These are phyloP conservation scores for Diarsia dahlii DNA, from an alignment of 2,888 invertebrate species.

Conservation along the genomic window DNA sequence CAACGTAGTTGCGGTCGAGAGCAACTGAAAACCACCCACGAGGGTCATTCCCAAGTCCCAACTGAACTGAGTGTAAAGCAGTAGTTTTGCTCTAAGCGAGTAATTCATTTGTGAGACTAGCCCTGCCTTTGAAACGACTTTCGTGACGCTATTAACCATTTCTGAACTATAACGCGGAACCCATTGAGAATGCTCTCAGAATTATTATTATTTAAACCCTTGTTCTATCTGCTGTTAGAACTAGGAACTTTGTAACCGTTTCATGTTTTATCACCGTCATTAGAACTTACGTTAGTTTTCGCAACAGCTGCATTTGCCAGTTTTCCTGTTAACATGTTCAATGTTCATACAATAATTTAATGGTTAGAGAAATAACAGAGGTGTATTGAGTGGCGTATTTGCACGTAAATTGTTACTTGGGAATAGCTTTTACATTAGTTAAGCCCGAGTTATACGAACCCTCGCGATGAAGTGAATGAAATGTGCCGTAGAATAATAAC, in stretches of 20 bases:
- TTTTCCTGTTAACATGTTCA: constrained; percentile 36
- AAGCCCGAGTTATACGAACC: constrained; percentile 8
- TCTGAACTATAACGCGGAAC: constrained; percentile 72
- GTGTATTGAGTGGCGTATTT: constrained; percentile 28
- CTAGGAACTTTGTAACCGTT: constrained; percentile 21
- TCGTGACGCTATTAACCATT: constrained; percentile 72
- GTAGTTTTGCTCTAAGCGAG: constrained; percentile 75
- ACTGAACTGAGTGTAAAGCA: constrained; percentile 75
- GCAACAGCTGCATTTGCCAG: constrained; percentile 46
- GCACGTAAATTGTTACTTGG: constrained; percentile 32
- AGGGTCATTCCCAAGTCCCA: constrained; percentile 70
- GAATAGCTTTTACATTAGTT: constrained; percentile 28
- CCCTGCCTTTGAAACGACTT: constrained; percentile 75
- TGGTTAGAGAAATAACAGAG: constrained; percentile 32
- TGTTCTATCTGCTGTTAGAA: constrained; percentile 11
- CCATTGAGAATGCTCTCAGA: constrained; percentile 42
- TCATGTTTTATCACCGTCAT: constrained; percentile 37
- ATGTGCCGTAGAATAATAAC: constrained; percentile 30
- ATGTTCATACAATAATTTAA: constrained; percentile 44
- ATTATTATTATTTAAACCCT: constrained; percentile 40
- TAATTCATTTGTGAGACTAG: constrained; percentile 82
- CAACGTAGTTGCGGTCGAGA: constrained; percentile 63
- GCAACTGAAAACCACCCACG: constrained; percentile 58
- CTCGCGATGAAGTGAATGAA: constrained; percentile 17
- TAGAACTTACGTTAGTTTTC: constrained; percentile 42